These are phyloP conservation scores for Pandemis cinnamomeana DNA, from an alignment of 2,888 invertebrate genomes.

Conservation along the genomic window DNA sequence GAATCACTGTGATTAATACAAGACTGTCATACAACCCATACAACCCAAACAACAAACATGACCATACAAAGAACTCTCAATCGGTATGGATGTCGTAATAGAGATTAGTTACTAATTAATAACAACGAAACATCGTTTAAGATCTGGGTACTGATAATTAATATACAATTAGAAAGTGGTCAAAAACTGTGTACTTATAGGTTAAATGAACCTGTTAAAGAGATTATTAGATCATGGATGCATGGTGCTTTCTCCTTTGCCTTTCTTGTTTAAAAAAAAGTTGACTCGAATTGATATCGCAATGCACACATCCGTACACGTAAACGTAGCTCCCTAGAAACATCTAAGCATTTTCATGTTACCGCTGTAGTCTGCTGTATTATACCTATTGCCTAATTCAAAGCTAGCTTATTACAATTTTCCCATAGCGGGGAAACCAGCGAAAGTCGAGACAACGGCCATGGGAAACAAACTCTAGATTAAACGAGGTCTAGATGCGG, in stretches of 20 bases:
- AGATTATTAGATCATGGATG: too few relatives aligned
- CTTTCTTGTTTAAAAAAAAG: too few relatives aligned
- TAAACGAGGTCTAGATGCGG: slow-evolving; percentile 5
- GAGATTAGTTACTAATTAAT: slow-evolving; percentile 4
- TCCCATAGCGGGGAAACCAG: slow-evolving; percentile 38
- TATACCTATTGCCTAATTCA: slow-evolving; percentile 23
- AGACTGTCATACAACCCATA: slow-evolving; percentile 9
- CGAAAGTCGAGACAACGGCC: slow-evolving; percentile 39
- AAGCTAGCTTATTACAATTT: slow-evolving; percentile 33
- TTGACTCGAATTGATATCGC: too few relatives aligned
- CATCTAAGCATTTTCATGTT: too few relatives aligned
- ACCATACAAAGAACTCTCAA: not conserved
- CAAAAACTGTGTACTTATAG: too few relatives aligned
- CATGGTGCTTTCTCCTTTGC: too few relatives aligned
- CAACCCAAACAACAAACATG: slow-evolving; percentile 4
- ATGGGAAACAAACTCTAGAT: slow-evolving; percentile 37
- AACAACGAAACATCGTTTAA: not conserved
- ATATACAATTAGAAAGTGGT: too few relatives aligned
- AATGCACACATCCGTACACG: too few relatives aligned
- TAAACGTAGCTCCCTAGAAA: too few relatives aligned
- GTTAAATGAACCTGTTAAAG: too few relatives aligned
- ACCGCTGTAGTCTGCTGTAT: not conserved
- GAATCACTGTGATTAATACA: slow-evolving; percentile 8
- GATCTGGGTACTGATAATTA: not conserved
- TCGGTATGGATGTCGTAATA: not conserved